phyloP scores from a whole-genome alignment of 2,113 vertebrate species.

The Sylvia atricapilla region DNA sequence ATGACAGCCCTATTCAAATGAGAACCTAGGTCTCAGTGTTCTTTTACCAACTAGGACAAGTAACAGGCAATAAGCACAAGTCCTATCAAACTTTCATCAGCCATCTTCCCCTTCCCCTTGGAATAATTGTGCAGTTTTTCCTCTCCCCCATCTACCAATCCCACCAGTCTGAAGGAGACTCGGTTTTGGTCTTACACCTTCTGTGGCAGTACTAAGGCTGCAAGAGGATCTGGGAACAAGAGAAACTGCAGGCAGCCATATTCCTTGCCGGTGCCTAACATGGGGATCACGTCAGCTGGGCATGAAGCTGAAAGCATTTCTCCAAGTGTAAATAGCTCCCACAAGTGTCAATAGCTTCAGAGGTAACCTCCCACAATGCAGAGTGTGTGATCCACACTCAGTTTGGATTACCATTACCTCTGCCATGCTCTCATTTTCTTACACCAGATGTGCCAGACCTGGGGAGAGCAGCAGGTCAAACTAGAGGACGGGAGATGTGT shows the following conservation, averaged over 20 bases:
- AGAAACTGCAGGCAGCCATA: not conserved
- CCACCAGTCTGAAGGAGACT: not conserved
- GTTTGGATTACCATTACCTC: not conserved
- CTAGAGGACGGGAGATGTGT: fast-evolving
- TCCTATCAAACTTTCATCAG: not conserved
- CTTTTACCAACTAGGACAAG: not conserved
- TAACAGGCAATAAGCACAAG: not conserved
- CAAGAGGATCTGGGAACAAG: not conserved
- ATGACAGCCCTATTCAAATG: not conserved
- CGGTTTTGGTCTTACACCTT: not conserved
- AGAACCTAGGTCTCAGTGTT: not conserved
- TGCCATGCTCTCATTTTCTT: not conserved
- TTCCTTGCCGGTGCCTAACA: not conserved
- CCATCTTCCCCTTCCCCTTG: not conserved
- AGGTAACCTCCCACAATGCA: not conserved
- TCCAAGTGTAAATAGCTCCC: not conserved
- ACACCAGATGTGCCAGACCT: not conserved
- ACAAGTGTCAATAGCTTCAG: not conserved
- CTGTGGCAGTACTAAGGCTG: not conserved
- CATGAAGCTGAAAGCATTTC: not conserved
- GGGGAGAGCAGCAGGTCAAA: not conserved
- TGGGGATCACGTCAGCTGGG: fast-evolving
- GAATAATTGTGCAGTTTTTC: not conserved
- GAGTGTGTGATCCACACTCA: not conserved
- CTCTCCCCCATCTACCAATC: not conserved